Percentiles rank a stretch among this genome's conserved stretches.
Conservation (phyloP, 2,113 vertebrate species). For the Catharus bicknelli region DNA sequence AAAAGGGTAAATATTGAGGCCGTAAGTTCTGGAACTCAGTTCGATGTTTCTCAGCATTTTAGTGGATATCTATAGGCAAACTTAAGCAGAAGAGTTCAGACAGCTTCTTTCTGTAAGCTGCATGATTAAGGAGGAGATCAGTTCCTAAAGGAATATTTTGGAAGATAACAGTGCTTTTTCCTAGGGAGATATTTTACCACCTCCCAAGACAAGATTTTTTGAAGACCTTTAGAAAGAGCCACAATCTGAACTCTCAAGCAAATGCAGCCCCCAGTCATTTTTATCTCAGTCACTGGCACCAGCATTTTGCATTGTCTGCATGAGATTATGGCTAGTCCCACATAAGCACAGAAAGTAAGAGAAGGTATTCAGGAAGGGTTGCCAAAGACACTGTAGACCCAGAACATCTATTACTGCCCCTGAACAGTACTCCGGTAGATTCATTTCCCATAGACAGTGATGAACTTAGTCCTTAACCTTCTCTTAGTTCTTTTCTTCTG, state of each 20-base stretch:
- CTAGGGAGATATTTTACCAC: background rate
- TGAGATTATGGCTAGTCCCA: background rate
- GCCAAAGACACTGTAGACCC: background rate
- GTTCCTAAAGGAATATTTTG: background rate
- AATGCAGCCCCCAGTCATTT: background rate
- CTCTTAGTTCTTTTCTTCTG: constrained; percentile 4
- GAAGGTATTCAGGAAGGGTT: background rate
- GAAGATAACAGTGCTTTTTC: background rate
- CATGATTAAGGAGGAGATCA: background rate
- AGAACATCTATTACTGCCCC: background rate
- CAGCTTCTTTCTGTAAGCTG: background rate
- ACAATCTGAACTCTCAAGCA: background rate
- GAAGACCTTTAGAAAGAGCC: background rate
- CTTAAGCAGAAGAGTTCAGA: background rate
- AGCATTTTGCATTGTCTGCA: background rate
- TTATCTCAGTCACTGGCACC: background rate
- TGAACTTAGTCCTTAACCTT: background rate
- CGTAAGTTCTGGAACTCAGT: background rate
- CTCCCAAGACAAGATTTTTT: background rate
- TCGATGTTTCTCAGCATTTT: background rate
- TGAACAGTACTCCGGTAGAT: background rate
- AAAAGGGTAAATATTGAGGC: background rate
- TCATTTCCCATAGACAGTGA: background rate
- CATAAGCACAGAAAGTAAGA: background rate
- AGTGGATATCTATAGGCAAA: background rate